A percentile compares a stretch with the other conserved stretches of the same genome.
These are phyloP conservation scores for Trachymyrmex septentrionalis DNA, from an alignment of 1,140 invertebrate genomes.

Conservation along the genomic window DNA sequence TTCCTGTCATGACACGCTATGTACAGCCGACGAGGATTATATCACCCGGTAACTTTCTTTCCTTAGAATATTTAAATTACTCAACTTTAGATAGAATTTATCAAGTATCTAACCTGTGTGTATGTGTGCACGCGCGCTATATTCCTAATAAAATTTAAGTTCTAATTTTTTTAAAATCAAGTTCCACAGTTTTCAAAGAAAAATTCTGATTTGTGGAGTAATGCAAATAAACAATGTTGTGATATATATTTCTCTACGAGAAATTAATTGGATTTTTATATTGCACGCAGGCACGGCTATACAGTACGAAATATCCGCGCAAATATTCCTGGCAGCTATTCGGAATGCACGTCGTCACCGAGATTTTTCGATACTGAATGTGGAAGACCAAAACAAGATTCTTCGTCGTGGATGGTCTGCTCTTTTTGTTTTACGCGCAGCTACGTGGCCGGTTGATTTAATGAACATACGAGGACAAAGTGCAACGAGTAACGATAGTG, in stretches of 20 bases:
- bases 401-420: slow-evolving; percentile 88
- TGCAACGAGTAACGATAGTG: slow-evolving; percentile 34
- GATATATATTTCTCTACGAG: not conserved
- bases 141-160: slow-evolving; percentile 10
- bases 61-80: not conserved
- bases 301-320: slow-evolving; percentile 86
- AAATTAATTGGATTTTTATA: not conserved
- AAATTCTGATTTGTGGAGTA: not conserved
- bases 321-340: slow-evolving; percentile 88
- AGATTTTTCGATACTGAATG: slow-evolving; percentile 85
- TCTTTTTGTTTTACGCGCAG: slow-evolving; percentile 88
- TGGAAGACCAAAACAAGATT: slow-evolving; percentile 87
- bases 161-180: not conserved
- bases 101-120: too few species aligned
- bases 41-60: slow-evolving; percentile 72
- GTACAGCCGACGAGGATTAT: slow-evolving; percentile 64
- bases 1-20: slow-evolving; percentile 19
- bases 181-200: not conserved
- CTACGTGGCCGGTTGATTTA: slow-evolving; percentile 88
- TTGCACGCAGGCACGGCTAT: slow-evolving; percentile 75
- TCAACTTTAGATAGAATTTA: not conserved
- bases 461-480: slow-evolving; percentile 74
- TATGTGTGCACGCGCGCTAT: not conserved
- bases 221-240: not conserved
- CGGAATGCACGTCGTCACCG: slow-evolving; percentile 87